Percentiles rank a stretch among this genome's conserved stretches.
These are phyloP conservation scores for Dreissena polymorpha DNA, from an alignment of 1,140 invertebrate species.

Conservation along the genomic window DNA sequence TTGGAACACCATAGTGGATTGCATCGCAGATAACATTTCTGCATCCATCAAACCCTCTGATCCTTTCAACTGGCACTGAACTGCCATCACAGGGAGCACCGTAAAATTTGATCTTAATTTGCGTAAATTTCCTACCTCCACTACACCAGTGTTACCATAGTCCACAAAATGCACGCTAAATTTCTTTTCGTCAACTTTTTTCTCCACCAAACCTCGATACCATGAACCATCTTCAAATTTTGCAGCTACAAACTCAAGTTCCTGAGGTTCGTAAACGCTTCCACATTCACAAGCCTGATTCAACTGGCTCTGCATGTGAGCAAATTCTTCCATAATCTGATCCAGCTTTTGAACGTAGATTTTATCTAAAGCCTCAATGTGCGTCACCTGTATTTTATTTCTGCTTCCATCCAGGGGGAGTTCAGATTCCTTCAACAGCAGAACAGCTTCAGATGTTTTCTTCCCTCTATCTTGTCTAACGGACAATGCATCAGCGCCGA, in stretches of 20 bases:
- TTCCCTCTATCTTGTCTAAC: no score
- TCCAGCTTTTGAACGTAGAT: slow-evolving; percentile 29
- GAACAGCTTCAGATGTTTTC: no score
- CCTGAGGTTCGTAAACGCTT: slow-evolving; percentile 3
- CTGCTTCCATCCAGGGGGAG: slow-evolving; percentile 38
- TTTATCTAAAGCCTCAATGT: slow-evolving; percentile 16
- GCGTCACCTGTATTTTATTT: background rate
- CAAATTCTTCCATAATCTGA: slow-evolving; percentile 15
- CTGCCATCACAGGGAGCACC: slow-evolving; percentile 50
- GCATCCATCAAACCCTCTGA: background rate
- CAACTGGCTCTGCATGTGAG: slow-evolving; percentile 12
- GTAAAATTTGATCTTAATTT: slow-evolving; percentile 46
- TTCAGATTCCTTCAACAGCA: background rate
- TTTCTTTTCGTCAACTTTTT: background rate
- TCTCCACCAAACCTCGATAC: slow-evolving; percentile 44
- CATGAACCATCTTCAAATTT: slow-evolving; percentile 28
- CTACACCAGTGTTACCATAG: slow-evolving; percentile 50
- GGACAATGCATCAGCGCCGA: no score
- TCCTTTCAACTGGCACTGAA: slow-evolving; percentile 51
- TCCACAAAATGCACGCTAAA: slow-evolving; percentile 46
- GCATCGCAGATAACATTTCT: background rate
- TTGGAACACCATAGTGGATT: no score
- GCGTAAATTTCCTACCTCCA: slow-evolving; percentile 14
- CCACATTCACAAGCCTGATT: slow-evolving; percentile 9
- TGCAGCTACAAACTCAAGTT: slow-evolving; percentile 35